These are phyloP conservation scores for Aspidoscelis tigris DNA, from an alignment of 2,113 vertebrate genomes.

Conservation along the genomic window DNA sequence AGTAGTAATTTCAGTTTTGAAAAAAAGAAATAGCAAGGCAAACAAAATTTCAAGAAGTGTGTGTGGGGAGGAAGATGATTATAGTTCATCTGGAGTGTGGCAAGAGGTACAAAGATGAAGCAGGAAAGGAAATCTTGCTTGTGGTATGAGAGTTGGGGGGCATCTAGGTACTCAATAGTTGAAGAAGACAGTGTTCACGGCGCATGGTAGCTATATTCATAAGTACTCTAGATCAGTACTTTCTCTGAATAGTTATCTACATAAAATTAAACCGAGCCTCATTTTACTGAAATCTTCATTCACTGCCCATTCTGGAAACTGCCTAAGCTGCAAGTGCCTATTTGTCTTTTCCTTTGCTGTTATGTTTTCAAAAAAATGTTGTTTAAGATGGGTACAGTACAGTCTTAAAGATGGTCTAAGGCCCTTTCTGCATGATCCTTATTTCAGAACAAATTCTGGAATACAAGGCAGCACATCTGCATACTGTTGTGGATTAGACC, in stretches of 20 bases:
- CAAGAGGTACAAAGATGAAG: too few relatives aligned
- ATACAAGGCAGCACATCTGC: too few relatives aligned
- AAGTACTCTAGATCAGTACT: constrained; percentile 22
- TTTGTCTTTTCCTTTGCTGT: background rate
- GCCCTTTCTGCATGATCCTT: background rate
- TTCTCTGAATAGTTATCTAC: constrained; percentile 5
- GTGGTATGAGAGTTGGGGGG: background rate
- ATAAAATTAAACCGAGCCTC: too few relatives aligned
- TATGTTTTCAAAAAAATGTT: background rate
- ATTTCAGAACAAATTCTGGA: too few relatives aligned
- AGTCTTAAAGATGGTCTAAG: background rate
- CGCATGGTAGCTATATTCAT: too few relatives aligned
- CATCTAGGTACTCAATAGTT: background rate
- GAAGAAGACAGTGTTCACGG: background rate
- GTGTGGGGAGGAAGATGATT: too few relatives aligned
- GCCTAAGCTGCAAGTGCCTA: background rate
- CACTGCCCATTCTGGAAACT: constrained; percentile 14
- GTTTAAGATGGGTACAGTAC: constrained; percentile 9
- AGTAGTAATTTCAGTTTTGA: too few relatives aligned
- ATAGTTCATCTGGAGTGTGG: too few relatives aligned
- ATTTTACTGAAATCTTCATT: background rate
- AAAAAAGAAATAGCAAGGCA: too few relatives aligned
- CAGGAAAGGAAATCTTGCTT: too few relatives aligned
- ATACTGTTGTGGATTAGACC: too few relatives aligned
- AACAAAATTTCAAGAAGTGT: too few relatives aligned